Evolutionary conservation across 2,797 vertebrate genomes (phyloP).

Genomic region (Lateolabrax maculatus): DNA sequence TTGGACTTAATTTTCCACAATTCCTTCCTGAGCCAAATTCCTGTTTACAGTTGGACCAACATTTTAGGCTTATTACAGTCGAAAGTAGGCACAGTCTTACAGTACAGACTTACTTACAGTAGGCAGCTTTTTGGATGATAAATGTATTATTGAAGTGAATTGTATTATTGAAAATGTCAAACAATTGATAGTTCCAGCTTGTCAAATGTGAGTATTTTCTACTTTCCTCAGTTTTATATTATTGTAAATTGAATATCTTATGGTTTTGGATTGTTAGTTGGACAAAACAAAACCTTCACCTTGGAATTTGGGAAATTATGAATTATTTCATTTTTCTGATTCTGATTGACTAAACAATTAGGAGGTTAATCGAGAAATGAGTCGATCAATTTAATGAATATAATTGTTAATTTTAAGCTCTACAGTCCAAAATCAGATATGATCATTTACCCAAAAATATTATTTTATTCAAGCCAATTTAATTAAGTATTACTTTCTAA

Average conservation of each 20-base stretch:
- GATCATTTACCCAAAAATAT: background rate
- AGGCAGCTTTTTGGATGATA: background rate
- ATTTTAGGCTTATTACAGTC: background rate
- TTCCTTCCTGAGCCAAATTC: constrained; percentile 28
- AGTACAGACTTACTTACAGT: background rate
- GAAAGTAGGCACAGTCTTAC: no score
- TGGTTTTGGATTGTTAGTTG: background rate
- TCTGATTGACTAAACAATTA: background rate
- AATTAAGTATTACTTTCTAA: constrained; percentile 5
- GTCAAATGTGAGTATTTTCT: background rate
- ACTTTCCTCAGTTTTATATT: constrained; percentile 1
- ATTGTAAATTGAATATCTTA: background rate
- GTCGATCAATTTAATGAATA: background rate
- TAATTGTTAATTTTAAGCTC: background rate
- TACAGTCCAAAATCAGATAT: background rate
- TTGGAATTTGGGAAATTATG: background rate
- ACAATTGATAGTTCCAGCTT: background rate
- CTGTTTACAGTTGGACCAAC: constrained; percentile 4
- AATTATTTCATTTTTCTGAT: background rate
- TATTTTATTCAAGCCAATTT: background rate
- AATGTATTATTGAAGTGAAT: background rate
- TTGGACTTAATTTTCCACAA: constrained; percentile 23
- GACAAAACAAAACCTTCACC: background rate
- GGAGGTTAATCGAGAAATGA: background rate
- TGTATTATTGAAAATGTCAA: background rate